phyloP scores from a whole-genome alignment of 2,113 vertebrate genomes.

The Ciconia stormi region DNA sequence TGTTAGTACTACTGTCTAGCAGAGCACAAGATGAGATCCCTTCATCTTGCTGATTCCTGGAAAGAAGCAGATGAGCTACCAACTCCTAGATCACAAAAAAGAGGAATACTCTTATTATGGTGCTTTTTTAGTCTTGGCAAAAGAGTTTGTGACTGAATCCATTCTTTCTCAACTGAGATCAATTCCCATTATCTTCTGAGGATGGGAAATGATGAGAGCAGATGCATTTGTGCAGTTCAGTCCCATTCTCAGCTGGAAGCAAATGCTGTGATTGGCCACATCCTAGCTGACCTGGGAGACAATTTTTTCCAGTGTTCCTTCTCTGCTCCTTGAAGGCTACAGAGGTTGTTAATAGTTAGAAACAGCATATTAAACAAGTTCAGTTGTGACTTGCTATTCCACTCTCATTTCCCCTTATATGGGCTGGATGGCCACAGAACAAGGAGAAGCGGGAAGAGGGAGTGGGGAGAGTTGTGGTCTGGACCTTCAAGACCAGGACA shows the following conservation, averaged over 20 bases:
- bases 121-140: neutral
- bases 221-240: neutral
- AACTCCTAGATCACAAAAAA: neutral
- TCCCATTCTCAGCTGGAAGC: neutral
- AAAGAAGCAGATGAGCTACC: neutral
- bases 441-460: accelerated
- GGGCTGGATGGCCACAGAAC: neutral
- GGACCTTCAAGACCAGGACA: neutral
- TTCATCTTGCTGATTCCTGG: neutral
- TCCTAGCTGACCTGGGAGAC: neutral
- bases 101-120: neutral
- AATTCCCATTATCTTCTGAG: neutral
- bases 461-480: neutral
- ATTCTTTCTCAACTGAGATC: neutral
- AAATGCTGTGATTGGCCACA: neutral
- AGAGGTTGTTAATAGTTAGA: neutral
- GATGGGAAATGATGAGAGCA: neutral
- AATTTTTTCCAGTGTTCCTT: neutral
- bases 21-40: neutral
- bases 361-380: neutral
- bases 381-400: neutral
- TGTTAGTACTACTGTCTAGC: neutral
- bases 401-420: neutral
- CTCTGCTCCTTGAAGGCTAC: neutral
- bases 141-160: neutral